Base-by-base conservation (phyloP, 2,797 vertebrate genomes). In the Ispidina picta region DNA sequence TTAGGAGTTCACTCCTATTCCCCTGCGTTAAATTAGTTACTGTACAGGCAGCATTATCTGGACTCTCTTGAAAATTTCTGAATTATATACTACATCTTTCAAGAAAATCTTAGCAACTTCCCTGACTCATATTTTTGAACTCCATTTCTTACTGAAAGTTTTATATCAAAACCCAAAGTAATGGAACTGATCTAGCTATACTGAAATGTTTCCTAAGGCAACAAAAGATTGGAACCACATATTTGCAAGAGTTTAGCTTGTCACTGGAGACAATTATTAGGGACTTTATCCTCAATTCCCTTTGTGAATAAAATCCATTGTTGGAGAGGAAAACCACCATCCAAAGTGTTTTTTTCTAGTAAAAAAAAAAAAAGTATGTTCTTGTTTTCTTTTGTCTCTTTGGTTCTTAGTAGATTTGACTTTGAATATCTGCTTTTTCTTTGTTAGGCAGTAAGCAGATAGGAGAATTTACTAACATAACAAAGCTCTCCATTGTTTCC, bases 401-500 rank as follows among this genome's bases (percentile, higher is more conserved):
- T n/a, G n/a, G 52, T 22, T 84, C 43, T 75, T 37, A 62, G 39
- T 22, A 59, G 81, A 80, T 56, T 49, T 72, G 51, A 55, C n/a
- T 75, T 91, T 48, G 51, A 1, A 25, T 85, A 44, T 83, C 51
- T 77, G 65, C 62, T 70, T 60, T 31, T 72, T 46, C 51, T 80
- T 72, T 66, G 75, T 66, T 48, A 90, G 73, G 70, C 70, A 77
- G 41, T 16, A 74, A 66, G 85, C 65, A 81, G 77, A 78, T 8
- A 63, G 0, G 28, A 71, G 86, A 90, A 77, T 56, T 77, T 52
- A 87, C 86, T 85, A 81, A 83, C 0, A 5, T 60, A 90, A 92
- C 86, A 95, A 94, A 94, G 86, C 83, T 43, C 19, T 41, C 92
- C 93, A 96, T 93, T 92, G 94, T 97, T 95, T 92, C 93, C 96